A percentile compares a stretch with the other conserved stretches of the same genome.
Evolutionary conservation across 2,888 invertebrate species (phyloP).

Genomic region (Plebejus melissa): DNA sequence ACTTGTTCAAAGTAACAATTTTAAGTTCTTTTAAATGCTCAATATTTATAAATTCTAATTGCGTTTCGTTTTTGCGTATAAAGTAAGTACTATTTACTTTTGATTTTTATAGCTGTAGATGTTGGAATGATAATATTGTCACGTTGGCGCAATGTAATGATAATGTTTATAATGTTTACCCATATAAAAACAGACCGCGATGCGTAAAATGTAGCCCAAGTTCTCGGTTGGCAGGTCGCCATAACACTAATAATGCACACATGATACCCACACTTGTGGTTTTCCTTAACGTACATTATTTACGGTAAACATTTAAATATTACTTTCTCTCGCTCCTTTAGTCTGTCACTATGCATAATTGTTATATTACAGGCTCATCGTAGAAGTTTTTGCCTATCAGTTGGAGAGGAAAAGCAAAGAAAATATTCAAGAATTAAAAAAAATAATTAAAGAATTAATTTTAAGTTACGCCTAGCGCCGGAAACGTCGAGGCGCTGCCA

Average conservation of each 20-base stretch:
- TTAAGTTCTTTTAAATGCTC: background rate
- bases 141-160: constrained; percentile 18
- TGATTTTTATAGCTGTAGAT: background rate
- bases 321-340: constrained; percentile 13
- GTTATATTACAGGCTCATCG: background rate
- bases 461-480: too few species aligned
- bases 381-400: background rate
- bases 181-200: constrained; percentile 31
- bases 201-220: constrained; percentile 59
- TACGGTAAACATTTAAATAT: constrained; percentile 21
- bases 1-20: too few species aligned
- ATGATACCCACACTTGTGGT: background rate
- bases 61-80: background rate
- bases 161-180: constrained; percentile 19
- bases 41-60: background rate
- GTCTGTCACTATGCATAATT: constrained; percentile 2
- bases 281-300: constrained; percentile 15
- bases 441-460: too few species aligned
- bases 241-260: background rate
- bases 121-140: background rate
- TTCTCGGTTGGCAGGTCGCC: constrained; percentile 8
- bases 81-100: background rate
- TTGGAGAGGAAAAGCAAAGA: background rate
- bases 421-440: too few species aligned
- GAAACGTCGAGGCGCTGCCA: too few species aligned